Evolutionary conservation across 2,113 vertebrate species (phyloP), one percentile per base, ranked within the genome.

Genomic region (Onychostruthus taczanowskii): DNA sequence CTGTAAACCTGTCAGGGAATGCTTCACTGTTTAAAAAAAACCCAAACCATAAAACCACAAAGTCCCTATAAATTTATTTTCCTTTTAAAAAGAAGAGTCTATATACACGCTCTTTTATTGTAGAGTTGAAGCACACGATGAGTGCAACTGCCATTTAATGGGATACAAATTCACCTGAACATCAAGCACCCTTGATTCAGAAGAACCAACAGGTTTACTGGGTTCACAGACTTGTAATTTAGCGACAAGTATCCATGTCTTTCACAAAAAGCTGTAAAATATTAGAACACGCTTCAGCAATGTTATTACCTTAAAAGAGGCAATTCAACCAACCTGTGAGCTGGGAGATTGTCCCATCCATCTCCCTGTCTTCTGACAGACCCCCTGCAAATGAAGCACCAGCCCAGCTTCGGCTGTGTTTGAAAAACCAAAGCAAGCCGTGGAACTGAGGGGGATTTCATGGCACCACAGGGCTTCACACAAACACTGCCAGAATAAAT

Each of bases 381-480:
- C 41, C 73, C 27, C 39, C 89, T 89, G 82, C 19, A 31, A 93
- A 95, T 6, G 31, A 90, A 84, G 91, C 44, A 41, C 41, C 26
- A 76, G 78, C 46, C 77, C 27, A 22, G 52, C 64, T 27, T 84
- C 13, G 52, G 43, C 46, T 73, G 30, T 59, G 39, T 74, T 92
- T 76, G 47, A 72, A 91, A 96, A 77, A 77, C 24, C 47, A 93
- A 94, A 82, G 21, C 53, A 78, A 94, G 94, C 28, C 63, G 13
- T 75, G 80, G 73, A 81, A 88, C 44, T 53, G 46, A 49, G 74
- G 22, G 73, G 41, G 31, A 58, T 81, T 90, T 64, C 59, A 47
- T 37, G 39, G 76, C 61, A 90, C 82, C 78, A 79, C 82, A 90
- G 64, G 59, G 75, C 73, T 93, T 88, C 35, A 85, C 43, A 73